These are phyloP conservation scores for Erythrolamprus reginae DNA, from an alignment of 2,113 vertebrate genomes.

Conservation along the genomic window DNA sequence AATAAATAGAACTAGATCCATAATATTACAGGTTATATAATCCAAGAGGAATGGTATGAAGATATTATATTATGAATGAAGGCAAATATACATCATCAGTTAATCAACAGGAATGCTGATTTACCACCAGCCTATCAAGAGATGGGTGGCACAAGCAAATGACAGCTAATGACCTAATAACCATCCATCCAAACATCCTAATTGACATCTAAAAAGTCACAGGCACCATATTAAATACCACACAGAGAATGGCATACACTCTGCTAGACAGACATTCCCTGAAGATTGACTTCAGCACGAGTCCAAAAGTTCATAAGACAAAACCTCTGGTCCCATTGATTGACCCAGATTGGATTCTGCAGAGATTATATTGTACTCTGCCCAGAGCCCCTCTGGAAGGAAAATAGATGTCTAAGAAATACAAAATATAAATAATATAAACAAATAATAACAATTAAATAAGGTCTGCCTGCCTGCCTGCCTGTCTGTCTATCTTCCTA, in stretches of 20 bases:
- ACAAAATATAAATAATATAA: not conserved
- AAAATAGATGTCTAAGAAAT: not conserved
- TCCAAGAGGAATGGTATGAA: not conserved
- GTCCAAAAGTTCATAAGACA: not conserved
- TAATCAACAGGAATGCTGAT: not conserved
- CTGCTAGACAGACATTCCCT: not conserved
- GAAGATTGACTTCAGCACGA: not conserved
- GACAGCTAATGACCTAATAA: not conserved
- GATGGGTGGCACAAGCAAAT: not conserved
- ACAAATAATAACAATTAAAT: not conserved
- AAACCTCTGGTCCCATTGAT: not conserved
- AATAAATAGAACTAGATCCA: not conserved
- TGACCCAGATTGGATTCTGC: not conserved
- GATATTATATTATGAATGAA: not conserved
- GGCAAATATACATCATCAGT: not conserved
- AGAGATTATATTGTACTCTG: not conserved
- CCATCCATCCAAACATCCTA: not conserved
- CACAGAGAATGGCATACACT: not conserved
- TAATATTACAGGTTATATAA: not conserved
- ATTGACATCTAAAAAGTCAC: not conserved
- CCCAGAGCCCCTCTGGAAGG: not conserved
- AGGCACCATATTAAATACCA: not conserved
- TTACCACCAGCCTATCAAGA: not conserved
- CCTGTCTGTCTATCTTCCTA: too few relatives aligned
- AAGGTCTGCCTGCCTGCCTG: not conserved